A percentile compares a stretch with the other conserved stretches of the same genome.
These are phyloP conservation scores for Ptychoptera contaminata DNA, from an alignment of 2,888 invertebrate species.

Conservation along the genomic window DNA sequence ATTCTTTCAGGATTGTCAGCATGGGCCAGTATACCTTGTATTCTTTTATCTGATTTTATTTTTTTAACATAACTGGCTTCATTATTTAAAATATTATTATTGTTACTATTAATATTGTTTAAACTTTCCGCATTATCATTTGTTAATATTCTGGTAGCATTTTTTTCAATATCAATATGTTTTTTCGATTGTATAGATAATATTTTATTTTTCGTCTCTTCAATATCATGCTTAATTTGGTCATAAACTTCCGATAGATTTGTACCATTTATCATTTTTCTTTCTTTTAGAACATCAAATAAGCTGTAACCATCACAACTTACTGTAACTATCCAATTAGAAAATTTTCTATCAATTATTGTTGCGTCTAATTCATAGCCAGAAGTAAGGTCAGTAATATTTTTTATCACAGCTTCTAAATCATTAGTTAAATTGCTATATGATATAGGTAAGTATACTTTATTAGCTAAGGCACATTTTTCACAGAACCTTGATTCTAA, in stretches of 20 bases:
- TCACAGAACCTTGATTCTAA: constrained; percentile 33
- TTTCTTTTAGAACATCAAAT: constrained; percentile 18
- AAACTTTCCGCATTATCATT: too few species aligned
- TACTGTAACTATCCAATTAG: constrained; percentile 22
- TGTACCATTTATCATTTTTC: constrained; percentile 15
- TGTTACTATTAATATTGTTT: too few species aligned
- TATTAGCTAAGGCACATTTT: constrained; percentile 22
- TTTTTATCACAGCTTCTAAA: constrained; percentile 10
- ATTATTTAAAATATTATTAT: too few species aligned
- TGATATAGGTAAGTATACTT: constrained; percentile 22
- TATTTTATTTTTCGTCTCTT: constrained; percentile 2
- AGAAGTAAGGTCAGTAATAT: constrained; percentile 16
- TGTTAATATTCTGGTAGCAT: too few species aligned
- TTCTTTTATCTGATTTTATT: not conserved
- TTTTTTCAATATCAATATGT: too few species aligned
- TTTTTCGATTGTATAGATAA: too few species aligned
- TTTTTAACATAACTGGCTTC: not conserved
- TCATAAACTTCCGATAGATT: constrained; percentile 23
- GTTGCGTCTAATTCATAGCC: constrained; percentile 19
- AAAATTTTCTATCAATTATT: constrained; percentile 21
- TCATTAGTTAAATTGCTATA: too few species aligned
- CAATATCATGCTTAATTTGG: constrained; percentile 22
- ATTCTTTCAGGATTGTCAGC: constrained; percentile 62
- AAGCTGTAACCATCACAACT: constrained; percentile 15
- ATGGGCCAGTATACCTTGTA: constrained; percentile 36